Evolutionary conservation across 2,797 vertebrate genomes (phyloP).

Genomic region (Crenuchus spilurus): DNA sequence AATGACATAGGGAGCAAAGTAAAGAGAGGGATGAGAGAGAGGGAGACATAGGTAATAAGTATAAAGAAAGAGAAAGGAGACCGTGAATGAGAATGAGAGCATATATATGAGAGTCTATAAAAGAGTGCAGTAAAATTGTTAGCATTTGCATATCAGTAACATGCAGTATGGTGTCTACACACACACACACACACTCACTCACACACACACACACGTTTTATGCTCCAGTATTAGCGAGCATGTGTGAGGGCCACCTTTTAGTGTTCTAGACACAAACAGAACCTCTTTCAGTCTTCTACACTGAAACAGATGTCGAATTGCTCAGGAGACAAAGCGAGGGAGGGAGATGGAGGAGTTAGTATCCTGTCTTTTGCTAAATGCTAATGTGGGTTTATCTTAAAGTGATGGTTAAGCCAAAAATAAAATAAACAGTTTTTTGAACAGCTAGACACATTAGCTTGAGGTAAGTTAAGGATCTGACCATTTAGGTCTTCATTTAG

Average conservation of each 20-base stretch:
- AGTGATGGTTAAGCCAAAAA: too few species aligned
- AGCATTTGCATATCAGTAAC: constrained; percentile 69
- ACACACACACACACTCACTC: constrained; percentile 31
- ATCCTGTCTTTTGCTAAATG: neutral
- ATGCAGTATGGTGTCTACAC: constrained; percentile 31
- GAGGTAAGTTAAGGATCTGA: too few species aligned
- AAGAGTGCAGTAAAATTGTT: constrained; percentile 64
- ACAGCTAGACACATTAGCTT: too few species aligned
- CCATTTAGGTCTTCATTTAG: too few species aligned
- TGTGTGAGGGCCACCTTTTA: constrained; percentile 20
- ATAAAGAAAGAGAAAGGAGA: too few species aligned
- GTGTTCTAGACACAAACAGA: constrained; percentile 59
- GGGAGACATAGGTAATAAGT: neutral
- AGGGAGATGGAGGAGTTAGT: neutral
- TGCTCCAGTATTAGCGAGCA: constrained; percentile 40
- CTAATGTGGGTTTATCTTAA: neutral
- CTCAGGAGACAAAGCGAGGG: neutral
- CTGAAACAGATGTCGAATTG: constrained; percentile 14
- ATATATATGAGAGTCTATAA: constrained; percentile 56
- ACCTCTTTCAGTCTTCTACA: constrained; percentile 36
- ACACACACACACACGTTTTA: constrained; percentile 21
- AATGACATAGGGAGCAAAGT: constrained; percentile 22
- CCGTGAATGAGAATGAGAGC: too few species aligned
- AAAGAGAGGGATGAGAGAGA: constrained; percentile 28
- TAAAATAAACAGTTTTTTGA: too few species aligned